Percentiles rank a stretch among this genome's conserved stretches.
Conservation (phyloP, 2,113 vertebrate species). For the Actinemys pallida region DNA sequence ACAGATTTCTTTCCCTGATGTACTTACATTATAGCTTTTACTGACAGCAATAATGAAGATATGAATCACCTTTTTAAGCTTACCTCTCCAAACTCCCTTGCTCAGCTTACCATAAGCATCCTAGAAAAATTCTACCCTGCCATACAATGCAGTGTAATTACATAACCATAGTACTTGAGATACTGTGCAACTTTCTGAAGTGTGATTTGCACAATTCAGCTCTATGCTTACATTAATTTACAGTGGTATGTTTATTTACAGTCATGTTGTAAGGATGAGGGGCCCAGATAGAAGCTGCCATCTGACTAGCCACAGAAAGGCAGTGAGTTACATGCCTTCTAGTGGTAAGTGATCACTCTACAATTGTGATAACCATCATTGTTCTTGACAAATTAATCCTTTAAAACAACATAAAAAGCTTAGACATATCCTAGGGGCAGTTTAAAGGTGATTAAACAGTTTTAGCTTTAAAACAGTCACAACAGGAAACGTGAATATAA, state of each 20-base stretch:
- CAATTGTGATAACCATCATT: background rate
- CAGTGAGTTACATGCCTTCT: background rate
- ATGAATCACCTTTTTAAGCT: background rate
- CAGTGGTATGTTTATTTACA: background rate
- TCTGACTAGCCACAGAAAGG: background rate
- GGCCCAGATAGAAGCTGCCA: background rate
- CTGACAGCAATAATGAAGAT: background rate
- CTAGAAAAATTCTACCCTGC: background rate
- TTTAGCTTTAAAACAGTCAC: background rate
- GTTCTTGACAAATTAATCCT: background rate
- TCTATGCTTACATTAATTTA: background rate
- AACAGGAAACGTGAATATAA: background rate
- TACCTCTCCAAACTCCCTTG: background rate
- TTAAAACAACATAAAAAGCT: background rate
- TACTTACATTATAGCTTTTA: background rate
- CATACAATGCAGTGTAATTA: background rate
- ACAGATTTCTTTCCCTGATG: background rate
- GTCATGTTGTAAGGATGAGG: background rate
- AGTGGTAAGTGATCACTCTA: background rate
- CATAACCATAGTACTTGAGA: background rate
- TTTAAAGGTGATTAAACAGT: background rate
- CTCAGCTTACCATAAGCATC: background rate
- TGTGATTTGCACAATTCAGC: background rate
- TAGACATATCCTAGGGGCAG: background rate
- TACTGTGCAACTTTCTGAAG: background rate